Evolutionary conservation across 2,113 vertebrate species (phyloP).

Genomic region (Pristiophorus japonicus): DNA sequence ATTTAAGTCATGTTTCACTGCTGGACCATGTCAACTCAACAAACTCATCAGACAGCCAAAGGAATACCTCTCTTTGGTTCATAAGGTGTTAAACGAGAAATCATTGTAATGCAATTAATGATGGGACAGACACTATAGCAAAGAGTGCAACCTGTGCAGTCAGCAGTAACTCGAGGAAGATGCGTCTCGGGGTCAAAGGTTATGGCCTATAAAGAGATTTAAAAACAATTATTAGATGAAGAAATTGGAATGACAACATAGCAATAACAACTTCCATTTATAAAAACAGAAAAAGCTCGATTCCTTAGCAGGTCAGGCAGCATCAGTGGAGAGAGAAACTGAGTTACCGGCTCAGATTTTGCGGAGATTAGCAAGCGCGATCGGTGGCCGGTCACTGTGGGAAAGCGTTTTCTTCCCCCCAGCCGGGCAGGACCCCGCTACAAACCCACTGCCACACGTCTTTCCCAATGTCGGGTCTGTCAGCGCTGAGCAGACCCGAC

Average conservation of each 20-base stretch:
- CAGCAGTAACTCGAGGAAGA: conserved; percentile 73
- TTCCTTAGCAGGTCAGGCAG: too few relatives aligned
- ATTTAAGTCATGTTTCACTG: conserved; percentile 42
- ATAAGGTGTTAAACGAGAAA: conserved; percentile 74
- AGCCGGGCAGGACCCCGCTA: too few relatives aligned
- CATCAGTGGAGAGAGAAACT: too few relatives aligned
- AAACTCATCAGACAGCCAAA: conserved; percentile 58
- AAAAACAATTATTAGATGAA: conserved; percentile 39
- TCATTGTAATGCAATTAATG: conserved; percentile 90
- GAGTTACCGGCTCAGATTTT: too few relatives aligned
- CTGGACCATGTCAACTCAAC: conserved; percentile 52
- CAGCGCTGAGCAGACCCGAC: too few relatives aligned
- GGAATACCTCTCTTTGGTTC: conserved; percentile 78
- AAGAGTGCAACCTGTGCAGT: conserved; percentile 84
- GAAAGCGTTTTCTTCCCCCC: too few relatives aligned
- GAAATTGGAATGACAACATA: not conserved
- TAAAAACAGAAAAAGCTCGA: not conserved
- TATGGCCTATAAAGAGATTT: conserved; percentile 73
- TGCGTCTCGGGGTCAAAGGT: conserved; percentile 78
- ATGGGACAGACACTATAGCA: conserved; percentile 87
- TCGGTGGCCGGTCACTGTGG: too few relatives aligned
- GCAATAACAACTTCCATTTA: not conserved
- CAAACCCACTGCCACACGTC: too few relatives aligned
- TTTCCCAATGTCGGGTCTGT: too few relatives aligned
- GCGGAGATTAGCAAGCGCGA: too few relatives aligned